Evolutionary conservation across 2,113 vertebrate genomes (phyloP), one percentile per base, ranked within the genome.

Genomic region (Pelmatolapia mariae): DNA sequence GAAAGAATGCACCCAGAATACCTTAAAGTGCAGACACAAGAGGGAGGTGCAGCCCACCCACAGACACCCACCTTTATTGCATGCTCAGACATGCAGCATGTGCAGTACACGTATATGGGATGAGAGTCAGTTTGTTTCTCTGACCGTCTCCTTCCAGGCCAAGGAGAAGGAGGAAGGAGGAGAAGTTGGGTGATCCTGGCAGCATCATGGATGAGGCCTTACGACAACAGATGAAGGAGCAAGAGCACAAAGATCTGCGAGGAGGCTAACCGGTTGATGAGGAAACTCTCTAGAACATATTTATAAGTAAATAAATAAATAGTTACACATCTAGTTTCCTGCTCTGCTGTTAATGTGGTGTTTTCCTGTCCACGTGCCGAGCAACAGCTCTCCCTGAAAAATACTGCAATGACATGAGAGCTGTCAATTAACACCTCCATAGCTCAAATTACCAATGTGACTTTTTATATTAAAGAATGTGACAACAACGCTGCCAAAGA

Each of bases 301-400:
- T 36, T 66, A n/a, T 12, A 5, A 10, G 16, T 63, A 40, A 40
- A 68, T 8, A 68, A 68, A 43, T 40, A 43, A 71, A 71, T 24
- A 24, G 11, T 47, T 10, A 9, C 19, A 11, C 43, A 5, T 22
- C 8, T 31, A 18, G 45, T 78, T 76, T 8, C 29, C 78, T 22
- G 45, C 15, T 57, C n/a, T 57, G 43, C 8, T 45, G 26, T 76
- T 68, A 33, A 43, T 4, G 4, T 86, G 19, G 82, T 19, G 0
- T 76, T 76, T 76, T 19, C 7, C 19, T 22, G 18, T 91, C n/a
- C 26, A 16, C 36, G 10, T 71, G 2, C 93, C 97, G 97, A 92
- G 96, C 94, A 3, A 95, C 95, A 0, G 98, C 98, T 2, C 96
- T 98, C 47, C 95, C 97, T 0, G 97, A 98, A 54, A 98, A 97